phyloP scores from a whole-genome alignment of 2,888 invertebrate species.

The Hetaerina titia region DNA sequence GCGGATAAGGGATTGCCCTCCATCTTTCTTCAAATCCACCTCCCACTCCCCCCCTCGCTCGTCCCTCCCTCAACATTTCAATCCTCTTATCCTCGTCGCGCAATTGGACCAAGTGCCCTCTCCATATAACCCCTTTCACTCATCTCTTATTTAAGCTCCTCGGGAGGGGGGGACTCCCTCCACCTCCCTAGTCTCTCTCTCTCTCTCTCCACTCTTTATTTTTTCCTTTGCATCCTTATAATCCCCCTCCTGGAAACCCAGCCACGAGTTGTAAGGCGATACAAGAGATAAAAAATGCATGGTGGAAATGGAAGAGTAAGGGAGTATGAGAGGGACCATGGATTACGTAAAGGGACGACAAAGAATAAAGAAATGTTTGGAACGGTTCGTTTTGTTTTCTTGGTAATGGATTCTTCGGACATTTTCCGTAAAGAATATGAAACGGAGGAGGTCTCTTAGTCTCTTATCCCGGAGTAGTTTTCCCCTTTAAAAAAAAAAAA shows the following conservation, averaged over 20 bases:
- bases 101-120: slow-evolving; percentile 39
- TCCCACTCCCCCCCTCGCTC: neutral
- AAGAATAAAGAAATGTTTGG: too few relatives aligned
- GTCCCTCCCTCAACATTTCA: neutral
- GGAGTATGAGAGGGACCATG: too few relatives aligned
- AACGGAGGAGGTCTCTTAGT: too few relatives aligned
- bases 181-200: neutral
- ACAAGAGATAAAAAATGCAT: neutral
- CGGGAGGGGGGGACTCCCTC: neutral
- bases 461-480: too few relatives aligned
- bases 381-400: too few relatives aligned
- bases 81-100: slow-evolving; percentile 32
- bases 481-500: too few relatives aligned
- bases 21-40: neutral
- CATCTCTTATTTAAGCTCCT: slow-evolving; percentile 15
- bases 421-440: too few relatives aligned
- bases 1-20: neutral
- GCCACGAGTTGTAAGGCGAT: neutral
- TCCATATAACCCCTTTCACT: neutral
- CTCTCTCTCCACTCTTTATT: neutral
- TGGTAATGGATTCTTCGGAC: too few relatives aligned
- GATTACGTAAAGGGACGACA: too few relatives aligned
- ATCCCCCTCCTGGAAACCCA: slow-evolving; percentile 4
- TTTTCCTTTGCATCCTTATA: neutral
- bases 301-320: neutral